Conservation (phyloP, 2,888 invertebrate species). For the Ichneumon xanthorius region DNA sequence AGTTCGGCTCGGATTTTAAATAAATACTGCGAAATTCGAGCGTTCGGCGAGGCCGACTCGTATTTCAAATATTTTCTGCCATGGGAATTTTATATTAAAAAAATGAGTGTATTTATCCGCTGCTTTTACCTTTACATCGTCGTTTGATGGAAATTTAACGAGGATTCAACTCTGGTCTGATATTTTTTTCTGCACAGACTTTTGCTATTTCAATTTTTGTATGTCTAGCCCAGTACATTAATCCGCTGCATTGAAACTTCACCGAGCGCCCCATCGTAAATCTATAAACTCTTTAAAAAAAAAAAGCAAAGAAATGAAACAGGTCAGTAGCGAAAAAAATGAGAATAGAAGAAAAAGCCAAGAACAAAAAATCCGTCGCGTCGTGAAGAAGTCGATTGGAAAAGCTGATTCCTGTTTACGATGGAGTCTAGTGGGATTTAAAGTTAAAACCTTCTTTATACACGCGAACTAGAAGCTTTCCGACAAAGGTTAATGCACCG, state of each 20-base stretch:
- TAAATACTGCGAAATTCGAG: neutral
- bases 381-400: constrained; percentile 26
- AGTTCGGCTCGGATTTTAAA: neutral
- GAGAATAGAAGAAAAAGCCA: neutral
- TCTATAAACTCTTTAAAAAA: constrained; percentile 9
- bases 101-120: neutral
- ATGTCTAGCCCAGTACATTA: neutral
- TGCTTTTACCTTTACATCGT: neutral
- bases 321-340: constrained; percentile 8
- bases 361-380: neutral
- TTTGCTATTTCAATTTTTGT: neutral
- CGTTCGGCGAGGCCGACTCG: too few relatives aligned
- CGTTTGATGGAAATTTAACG: neutral
- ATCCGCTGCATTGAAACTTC: neutral
- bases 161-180: neutral
- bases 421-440: constrained; percentile 42
- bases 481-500: constrained; percentile 62
- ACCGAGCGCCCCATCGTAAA: neutral
- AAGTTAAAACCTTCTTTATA: constrained; percentile 60
- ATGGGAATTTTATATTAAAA: neutral
- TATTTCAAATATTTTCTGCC: too few relatives aligned
- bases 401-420: constrained; percentile 58
- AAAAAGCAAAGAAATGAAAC: constrained; percentile 12
- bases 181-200: neutral
- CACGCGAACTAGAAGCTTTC: constrained; percentile 45